Evolutionary conservation across 1,140 invertebrate species (phyloP), one percentile per base, ranked within the genome.

Genomic region (Trissolcus basalis): DNA sequence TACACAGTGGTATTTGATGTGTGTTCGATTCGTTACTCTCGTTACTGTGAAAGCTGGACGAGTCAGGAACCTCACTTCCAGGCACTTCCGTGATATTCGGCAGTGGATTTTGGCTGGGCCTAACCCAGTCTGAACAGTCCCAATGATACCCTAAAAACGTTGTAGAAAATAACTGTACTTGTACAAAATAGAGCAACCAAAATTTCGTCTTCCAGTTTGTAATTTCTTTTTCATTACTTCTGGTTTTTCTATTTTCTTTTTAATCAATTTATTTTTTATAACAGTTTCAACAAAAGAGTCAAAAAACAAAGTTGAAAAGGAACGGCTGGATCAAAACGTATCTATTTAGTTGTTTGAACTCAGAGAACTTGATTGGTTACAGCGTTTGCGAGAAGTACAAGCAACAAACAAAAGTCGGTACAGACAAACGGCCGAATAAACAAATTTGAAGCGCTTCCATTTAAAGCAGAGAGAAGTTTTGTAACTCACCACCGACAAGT

Each of bases 71-170:
- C 90, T 97, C 96, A 80, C 94, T 95, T 80, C 95, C 95, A 67
- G 96, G 95, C 75, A 97, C 94, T 89, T 96, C 95, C 59, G 96
- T 96, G 85, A 97, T 97, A 86, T 97, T 96, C 51, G 96, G 95
- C 78, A 97, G 89, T 65, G 95, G 94, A 84, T 93, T 92, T 88
- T 95, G 93, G 85, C 92, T 93, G 79, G 92, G 92, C 60, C 94
- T 91, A 73, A 95, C 94, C 96, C 96, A 97, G 90, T 98, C 96
- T 75, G 96, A 97, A 85, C 95, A 97, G 89, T 98, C 96, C 96
- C 96, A 98, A 90, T 97, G 96, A 89, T 98, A 98, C 85, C 94
- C 94, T 92, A 86, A 85, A 88, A 90, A 81, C 71, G 86, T 86
- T 82, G 78, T 78, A 85, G 78, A 81, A 78, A 82, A 83, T 77